phyloP scores from a whole-genome alignment of 92 coral and sea anemone genomes.

The Epizoanthus rinbou region DNA sequence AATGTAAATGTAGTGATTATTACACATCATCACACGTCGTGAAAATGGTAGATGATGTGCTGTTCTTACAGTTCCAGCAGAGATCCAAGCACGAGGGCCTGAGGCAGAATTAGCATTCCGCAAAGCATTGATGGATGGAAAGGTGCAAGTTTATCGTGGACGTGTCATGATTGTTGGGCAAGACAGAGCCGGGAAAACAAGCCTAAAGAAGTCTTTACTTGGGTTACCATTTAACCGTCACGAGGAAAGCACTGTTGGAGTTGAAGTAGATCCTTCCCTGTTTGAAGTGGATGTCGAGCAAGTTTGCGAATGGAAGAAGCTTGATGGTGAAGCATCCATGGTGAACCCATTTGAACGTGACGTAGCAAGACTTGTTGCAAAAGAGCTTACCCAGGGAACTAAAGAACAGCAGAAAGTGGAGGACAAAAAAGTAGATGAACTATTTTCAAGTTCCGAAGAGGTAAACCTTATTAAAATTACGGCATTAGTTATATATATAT shows the following conservation, averaged over 20 bases:
- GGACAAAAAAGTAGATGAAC: not conserved
- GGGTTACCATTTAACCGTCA: constrained; percentile 49
- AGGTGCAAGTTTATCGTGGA: constrained; percentile 23
- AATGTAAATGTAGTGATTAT: too few relatives aligned
- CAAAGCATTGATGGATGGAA: constrained; percentile 31
- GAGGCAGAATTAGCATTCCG: constrained; percentile 19
- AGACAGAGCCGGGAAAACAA: constrained; percentile 62
- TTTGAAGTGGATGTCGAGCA: constrained; percentile 52
- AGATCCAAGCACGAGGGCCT: constrained; percentile 28
- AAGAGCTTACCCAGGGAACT: constrained; percentile 35
- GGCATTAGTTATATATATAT: not conserved
- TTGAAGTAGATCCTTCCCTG: constrained; percentile 53
- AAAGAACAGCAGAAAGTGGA: constrained; percentile 16
- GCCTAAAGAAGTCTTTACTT: constrained; percentile 17
- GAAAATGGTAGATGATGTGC: too few relatives aligned
- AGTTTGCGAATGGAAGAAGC: constrained; percentile 50
- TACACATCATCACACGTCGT: too few relatives aligned
- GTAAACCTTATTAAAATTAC: not conserved
- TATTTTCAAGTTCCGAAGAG: not conserved
- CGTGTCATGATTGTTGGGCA: constrained; percentile 46
- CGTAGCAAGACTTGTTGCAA: constrained; percentile 58
- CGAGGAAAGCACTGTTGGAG: constrained; percentile 53
- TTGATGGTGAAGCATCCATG: not conserved
- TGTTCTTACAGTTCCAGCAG: constrained; percentile 1
- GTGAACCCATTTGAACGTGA: constrained; percentile 36